phyloP scores from a whole-genome alignment of 2,888 invertebrate species.

The Agrotis clavis region DNA sequence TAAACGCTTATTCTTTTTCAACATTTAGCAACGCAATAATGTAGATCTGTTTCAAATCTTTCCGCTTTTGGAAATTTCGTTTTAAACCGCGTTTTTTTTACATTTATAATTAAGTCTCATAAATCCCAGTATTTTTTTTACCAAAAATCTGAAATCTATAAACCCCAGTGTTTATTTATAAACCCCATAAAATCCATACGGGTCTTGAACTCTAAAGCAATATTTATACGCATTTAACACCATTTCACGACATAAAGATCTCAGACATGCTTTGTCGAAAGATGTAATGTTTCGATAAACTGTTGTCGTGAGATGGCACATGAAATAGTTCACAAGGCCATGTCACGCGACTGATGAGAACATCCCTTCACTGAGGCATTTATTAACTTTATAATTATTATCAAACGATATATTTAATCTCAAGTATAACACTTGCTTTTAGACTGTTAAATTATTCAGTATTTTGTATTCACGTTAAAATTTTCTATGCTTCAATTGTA shows the following conservation, averaged over 20 bases:
- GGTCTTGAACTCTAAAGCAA: background rate
- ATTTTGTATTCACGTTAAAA: slow-evolving; percentile 41
- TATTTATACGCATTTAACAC: slow-evolving; percentile 23
- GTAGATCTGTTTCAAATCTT: too few species aligned
- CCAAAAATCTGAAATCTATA: too few species aligned
- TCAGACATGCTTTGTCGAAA: slow-evolving; percentile 41
- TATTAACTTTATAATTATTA: slow-evolving; percentile 8
- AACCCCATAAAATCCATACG: background rate
- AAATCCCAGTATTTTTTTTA: background rate
- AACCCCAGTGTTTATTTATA: background rate
- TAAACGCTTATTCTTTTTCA: background rate
- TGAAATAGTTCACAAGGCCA: slow-evolving; percentile 68
- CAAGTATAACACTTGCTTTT: slow-evolving; percentile 59
- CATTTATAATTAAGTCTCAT: background rate
- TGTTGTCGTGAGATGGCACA: slow-evolving; percentile 64
- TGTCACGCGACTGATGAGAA: slow-evolving; percentile 60
- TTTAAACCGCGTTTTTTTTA: background rate
- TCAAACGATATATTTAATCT: slow-evolving; percentile 38
- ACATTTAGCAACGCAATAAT: too few species aligned
- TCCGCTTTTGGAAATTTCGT: background rate
- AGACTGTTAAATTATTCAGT: slow-evolving; percentile 68
- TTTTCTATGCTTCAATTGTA: slow-evolving; percentile 67
- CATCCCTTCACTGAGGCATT: slow-evolving; percentile 71
- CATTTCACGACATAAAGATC: slow-evolving; percentile 37
- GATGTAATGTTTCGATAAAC: slow-evolving; percentile 54